Base-by-base conservation (phyloP, 2,113 vertebrate species). In the Sigmodon hispidus region DNA sequence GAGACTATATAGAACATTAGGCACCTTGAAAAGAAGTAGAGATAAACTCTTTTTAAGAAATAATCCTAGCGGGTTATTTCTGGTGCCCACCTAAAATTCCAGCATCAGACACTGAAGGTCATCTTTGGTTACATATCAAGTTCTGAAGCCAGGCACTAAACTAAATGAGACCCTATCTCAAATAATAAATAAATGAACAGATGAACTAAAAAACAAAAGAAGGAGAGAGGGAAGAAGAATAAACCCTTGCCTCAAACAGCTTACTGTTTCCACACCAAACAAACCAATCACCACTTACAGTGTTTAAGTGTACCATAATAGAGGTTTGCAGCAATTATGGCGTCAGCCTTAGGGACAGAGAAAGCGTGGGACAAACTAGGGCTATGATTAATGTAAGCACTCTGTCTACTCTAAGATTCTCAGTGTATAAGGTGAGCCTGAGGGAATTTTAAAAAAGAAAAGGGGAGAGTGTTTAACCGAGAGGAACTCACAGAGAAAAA, bases 1-100 rank as follows among this genome's bases (percentile, higher is more conserved):
- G 70, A 85, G 57, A 52, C 24, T 72, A 4, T 5, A 36, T 4
- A 31, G 55, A 48, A 24, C 90, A 79, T 16, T 45, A 94, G 57
- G 48, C 31, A 93, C 48, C 89, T 69, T 17, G 9, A 59, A 36
- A 86, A 50, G 19, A 97, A 45, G 21, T 31, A 88, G 63, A 87
- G n/a, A 34, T 63, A 10, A 90, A 85, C 34, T 69, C 50, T 86
- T 73, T 88, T 21, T 52, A 88, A 89, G 21, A 93, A 80, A 93
- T 22, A 21, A 21, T 15, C 10, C 50, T 91, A 22, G 36, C 29
- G 31, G 43, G 40, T 45, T 67, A 59, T 29, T 65, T 63, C 16
- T 65, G n/a, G 26, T 34, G 29, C 40, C 26, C 26, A 84, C 57
- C 40, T 63, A 34, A 26, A 26, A 29, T 43, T 43, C 16, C 26